These are phyloP conservation scores for Nasonia longicornis DNA, from an alignment of 1,140 invertebrate genomes.

Conservation along the genomic window DNA sequence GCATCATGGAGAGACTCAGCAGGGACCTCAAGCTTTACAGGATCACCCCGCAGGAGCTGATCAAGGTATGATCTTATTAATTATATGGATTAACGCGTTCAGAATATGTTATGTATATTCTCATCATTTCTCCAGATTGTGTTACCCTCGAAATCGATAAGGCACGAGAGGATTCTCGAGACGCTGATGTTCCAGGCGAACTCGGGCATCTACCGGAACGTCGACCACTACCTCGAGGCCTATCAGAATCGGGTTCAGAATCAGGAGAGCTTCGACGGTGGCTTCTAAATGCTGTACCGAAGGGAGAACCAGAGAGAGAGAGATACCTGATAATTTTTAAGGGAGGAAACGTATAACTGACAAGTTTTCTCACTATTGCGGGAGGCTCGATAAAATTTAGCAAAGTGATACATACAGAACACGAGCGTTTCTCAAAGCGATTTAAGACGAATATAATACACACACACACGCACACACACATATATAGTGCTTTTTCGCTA, in stretches of 20 bases:
- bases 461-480: too few species aligned
- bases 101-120: neutral
- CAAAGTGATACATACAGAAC: neutral
- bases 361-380: neutral
- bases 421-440: slow-evolving; percentile 11
- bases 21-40: slow-evolving; percentile 90
- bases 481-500: slow-evolving; percentile 15
- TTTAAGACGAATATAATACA: neutral
- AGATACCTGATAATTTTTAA: neutral
- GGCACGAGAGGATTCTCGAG: slow-evolving; percentile 91
- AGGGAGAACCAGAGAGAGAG: neutral
- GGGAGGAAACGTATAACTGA: neutral
- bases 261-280: slow-evolving; percentile 76
- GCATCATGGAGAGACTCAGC: slow-evolving; percentile 90
- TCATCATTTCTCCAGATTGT: slow-evolving; percentile 75
- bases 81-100: too few species aligned
- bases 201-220: slow-evolving; percentile 91
- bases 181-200: slow-evolving; percentile 94
- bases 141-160: slow-evolving; percentile 91
- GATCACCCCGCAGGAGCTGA: slow-evolving; percentile 92
- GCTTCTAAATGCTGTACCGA: slow-evolving; percentile 50
- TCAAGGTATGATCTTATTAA: slow-evolving; percentile 74
- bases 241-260: slow-evolving; percentile 87
- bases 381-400: slow-evolving; percentile 27
- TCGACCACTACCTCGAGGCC: slow-evolving; percentile 87